Evolutionary conservation across 2,797 vertebrate species (phyloP), one percentile per base, ranked within the genome.

Genomic region (Aulostomus chinensis): DNA sequence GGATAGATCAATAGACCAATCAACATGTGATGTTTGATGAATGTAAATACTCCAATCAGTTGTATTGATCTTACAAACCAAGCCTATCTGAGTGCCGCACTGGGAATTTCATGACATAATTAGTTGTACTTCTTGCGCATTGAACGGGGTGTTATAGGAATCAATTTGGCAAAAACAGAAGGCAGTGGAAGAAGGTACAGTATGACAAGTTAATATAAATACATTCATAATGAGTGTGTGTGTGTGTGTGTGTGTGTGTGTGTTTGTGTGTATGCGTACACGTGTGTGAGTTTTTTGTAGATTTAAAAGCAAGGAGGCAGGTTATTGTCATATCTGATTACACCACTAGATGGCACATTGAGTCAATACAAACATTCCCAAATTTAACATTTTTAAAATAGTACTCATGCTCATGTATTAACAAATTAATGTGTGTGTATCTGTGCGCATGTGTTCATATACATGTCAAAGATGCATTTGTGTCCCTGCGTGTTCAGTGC

Each of bases 31-130:
- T 61, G 67, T 82, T 82, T 55, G 77, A 86, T 66, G 59, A 76
- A 65, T 68, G 63, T 66, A 71, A 75, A 62, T 66, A 68, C 67
- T 87, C 77, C 65, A 78, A 84, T 86, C 76, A 66, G 50, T 52
- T 58, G 34, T 55, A 86, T 85, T 38, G 66, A 85, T 76, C 55
- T 9, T 45, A 70, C 57, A 52, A 68, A 63, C 61, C 39, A 24
- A 41, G 8, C 32, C 40, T 68, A 52, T 74, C 38, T 26, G 34
- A 35, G n/a, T n/a, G n/a, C n/a, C n/a, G n/a, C n/a, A n/a, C n/a
- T n/a, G n/a, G n/a, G n/a, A n/a, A n/a, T n/a, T n/a, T n/a, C n/a
- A n/a, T n/a, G n/a, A n/a, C n/a, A n/a, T n/a, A n/a, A n/a, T n/a
- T n/a, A n/a, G n/a, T n/a, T 25, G 9, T 21, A 32, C 7, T 22